Evolutionary conservation across 2,888 invertebrate species (phyloP).

Genomic region (Drosophila leonis): DNA sequence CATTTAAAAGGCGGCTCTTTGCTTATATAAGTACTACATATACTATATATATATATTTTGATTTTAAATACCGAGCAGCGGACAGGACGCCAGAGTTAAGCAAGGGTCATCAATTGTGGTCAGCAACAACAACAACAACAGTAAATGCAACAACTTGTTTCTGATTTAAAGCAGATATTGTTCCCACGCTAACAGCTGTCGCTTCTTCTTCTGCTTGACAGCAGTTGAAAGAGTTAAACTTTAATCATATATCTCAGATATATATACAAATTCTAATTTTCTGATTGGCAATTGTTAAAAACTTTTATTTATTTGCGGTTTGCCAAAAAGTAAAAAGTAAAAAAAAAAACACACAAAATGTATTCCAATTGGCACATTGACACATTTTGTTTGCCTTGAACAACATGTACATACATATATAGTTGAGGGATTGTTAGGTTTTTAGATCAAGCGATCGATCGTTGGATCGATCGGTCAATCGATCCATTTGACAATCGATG

Average conservation of each 20-base stretch:
- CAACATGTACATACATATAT: conserved; percentile 17
- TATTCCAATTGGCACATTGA: conserved; percentile 74
- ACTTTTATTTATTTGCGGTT: conserved; percentile 59
- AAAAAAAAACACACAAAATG: neutral
- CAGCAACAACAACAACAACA: conserved; percentile 24
- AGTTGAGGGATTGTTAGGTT: conserved; percentile 19
- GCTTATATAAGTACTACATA: neutral
- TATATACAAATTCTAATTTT: conserved; percentile 19
- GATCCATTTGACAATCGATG: conserved; percentile 55
- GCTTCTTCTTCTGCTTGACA: conserved; percentile 24
- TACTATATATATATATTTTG: neutral
- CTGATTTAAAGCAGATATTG: conserved; percentile 13
- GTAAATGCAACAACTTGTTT: conserved; percentile 19
- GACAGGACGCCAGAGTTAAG: conserved; percentile 45
- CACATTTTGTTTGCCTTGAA: conserved; percentile 70
- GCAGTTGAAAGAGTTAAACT: conserved; percentile 1
- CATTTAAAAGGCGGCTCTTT: conserved; percentile 34
- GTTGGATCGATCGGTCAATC: conserved; percentile 34
- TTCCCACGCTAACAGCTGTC: conserved; percentile 48
- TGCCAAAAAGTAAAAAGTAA: conserved; percentile 30
- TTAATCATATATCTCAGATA: neutral
- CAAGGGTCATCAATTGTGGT: conserved; percentile 52
- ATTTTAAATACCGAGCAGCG: conserved; percentile 44
- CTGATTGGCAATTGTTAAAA: conserved; percentile 64
- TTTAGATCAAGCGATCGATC: conserved; percentile 36